Conservation (phyloP, 2,797 vertebrate species). For the Semotilus atromaculatus region DNA sequence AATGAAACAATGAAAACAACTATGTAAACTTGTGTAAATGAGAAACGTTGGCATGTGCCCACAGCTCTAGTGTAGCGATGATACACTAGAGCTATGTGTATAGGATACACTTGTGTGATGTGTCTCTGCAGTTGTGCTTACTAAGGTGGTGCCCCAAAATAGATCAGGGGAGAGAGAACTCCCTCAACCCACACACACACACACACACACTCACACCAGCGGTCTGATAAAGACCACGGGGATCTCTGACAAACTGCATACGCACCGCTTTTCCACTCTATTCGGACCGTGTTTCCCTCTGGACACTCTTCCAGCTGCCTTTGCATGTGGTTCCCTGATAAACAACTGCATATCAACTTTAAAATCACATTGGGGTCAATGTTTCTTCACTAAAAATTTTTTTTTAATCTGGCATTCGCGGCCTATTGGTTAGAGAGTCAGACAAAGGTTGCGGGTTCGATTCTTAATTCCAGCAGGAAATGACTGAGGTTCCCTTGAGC, state of each 20-base stretch:
- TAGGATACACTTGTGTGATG: conserved; percentile 15
- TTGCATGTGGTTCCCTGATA: not conserved
- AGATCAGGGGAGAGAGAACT: conserved; percentile 25
- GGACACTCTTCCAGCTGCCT: conserved; percentile 11
- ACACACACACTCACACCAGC: not conserved
- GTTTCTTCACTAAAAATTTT: too few species aligned
- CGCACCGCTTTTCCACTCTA: conserved; percentile 11
- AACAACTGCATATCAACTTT: conserved; percentile 8
- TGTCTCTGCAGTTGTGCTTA: conserved; percentile 40
- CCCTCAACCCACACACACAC: not conserved
- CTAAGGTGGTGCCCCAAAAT: conserved; percentile 45
- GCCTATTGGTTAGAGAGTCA: too few species aligned
- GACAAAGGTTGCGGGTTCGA: too few species aligned
- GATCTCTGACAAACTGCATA: conserved; percentile 52
- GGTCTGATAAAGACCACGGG: conserved; percentile 29
- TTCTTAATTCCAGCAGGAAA: too few species aligned
- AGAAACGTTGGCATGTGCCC: not conserved
- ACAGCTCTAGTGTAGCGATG: not conserved
- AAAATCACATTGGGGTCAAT: too few species aligned
- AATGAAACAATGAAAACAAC: not conserved
- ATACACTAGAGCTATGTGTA: too few species aligned
- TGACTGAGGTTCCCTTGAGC: too few species aligned
- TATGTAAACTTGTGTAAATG: not conserved
- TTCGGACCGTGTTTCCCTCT: not conserved
- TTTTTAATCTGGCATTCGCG: rapidly evolving